A percentile compares a stretch with the other conserved stretches of the same genome.
Evolutionary conservation across 2,888 invertebrate species (phyloP).

Genomic region (Carcina quercana): DNA sequence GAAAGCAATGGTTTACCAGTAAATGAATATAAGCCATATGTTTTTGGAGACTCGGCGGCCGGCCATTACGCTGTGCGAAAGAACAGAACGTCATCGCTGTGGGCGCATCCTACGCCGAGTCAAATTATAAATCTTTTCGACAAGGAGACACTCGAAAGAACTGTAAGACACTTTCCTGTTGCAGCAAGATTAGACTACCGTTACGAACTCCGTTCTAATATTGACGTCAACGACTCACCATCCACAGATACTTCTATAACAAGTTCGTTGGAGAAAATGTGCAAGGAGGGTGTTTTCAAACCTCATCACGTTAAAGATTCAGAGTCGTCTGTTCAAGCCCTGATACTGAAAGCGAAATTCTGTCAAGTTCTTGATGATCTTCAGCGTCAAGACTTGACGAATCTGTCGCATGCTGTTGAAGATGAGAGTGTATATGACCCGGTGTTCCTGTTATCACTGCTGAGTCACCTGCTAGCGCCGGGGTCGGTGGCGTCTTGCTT

Average conservation of each 20-base stretch:
- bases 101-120: constrained; percentile 81
- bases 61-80: constrained; percentile 82
- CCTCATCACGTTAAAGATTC: constrained; percentile 27
- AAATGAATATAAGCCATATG: constrained; percentile 82
- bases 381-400: constrained; percentile 29
- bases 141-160: constrained; percentile 76
- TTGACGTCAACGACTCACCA: constrained; percentile 17
- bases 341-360: constrained; percentile 33
- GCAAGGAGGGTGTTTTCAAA: constrained; percentile 31
- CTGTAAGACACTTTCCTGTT: constrained; percentile 82
- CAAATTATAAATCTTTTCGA: constrained; percentile 84
- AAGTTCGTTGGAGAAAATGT: constrained; percentile 28
- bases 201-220: constrained; percentile 38
- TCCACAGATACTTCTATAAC: constrained; percentile 21
- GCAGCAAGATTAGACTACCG: constrained; percentile 70
- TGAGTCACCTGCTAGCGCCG: constrained; percentile 83
- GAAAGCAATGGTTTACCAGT: constrained; percentile 79
- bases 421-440: constrained; percentile 83
- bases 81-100: constrained; percentile 68
- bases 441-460: constrained; percentile 84
- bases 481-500: constrained; percentile 83
- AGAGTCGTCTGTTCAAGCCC: constrained; percentile 29
- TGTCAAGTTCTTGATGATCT: constrained; percentile 23
- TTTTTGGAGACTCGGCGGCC: constrained; percentile 89
- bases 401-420: constrained; percentile 31